Conservation (phyloP, 2,888 invertebrate genomes). For the Alviniconcha strummeri region DNA sequence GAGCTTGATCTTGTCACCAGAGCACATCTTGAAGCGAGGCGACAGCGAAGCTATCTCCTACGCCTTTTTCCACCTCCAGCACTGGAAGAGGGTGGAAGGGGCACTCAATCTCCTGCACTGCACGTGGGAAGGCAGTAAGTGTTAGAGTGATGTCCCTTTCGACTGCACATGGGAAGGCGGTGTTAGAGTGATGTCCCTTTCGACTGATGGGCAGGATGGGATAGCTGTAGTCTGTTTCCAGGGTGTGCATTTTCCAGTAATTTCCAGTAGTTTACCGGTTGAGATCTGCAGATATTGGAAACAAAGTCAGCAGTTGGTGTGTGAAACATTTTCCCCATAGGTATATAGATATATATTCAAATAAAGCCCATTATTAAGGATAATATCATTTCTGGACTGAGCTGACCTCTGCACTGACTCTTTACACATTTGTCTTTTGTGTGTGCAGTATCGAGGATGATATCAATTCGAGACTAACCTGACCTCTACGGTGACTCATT, state of each 20-base stretch:
- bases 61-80: slow-evolving; percentile 94
- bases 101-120: slow-evolving; percentile 92
- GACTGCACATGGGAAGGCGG: slow-evolving; percentile 94
- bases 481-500: no score
- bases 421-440: background rate
- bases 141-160: background rate
- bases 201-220: slow-evolving; percentile 75
- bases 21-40: slow-evolving; percentile 95
- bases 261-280: no score
- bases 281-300: no score
- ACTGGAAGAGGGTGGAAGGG: slow-evolving; percentile 98
- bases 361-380: background rate
- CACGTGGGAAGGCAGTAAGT: slow-evolving; percentile 90
- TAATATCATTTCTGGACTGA: background rate
- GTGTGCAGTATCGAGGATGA: background rate
- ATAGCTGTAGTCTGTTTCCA: no score
- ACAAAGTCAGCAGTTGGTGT: no score
- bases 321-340: no score
- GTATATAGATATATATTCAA: no score
- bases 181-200: slow-evolving; percentile 35
- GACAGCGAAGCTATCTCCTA: slow-evolving; percentile 98
- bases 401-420: no score
- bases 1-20: slow-evolving; percentile 94
- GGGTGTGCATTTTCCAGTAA: no score
- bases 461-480: background rate